Percentiles rank a stretch among this genome's conserved stretches.
These are phyloP conservation scores for Scartelaos histophorus DNA, from an alignment of 2,113 vertebrate genomes.

Conservation along the genomic window DNA sequence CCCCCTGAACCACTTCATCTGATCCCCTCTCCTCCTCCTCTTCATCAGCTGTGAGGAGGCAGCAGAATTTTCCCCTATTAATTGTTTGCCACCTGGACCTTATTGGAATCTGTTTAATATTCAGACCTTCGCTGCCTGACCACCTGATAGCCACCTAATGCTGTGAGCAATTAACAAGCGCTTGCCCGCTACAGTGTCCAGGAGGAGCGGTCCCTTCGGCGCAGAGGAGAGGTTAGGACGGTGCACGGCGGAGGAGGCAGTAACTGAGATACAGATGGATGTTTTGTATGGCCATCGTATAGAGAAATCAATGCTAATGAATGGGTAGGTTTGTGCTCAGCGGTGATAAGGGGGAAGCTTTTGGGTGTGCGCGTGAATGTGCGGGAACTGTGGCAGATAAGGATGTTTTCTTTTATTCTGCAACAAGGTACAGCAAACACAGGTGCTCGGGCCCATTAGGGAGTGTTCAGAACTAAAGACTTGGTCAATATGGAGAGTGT, in stretches of 20 bases:
- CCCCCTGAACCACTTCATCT: slow-evolving; percentile 46
- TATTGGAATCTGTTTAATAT: slow-evolving; percentile 59
- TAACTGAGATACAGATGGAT: slow-evolving; percentile 16
- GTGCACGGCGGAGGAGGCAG: slow-evolving; percentile 27
- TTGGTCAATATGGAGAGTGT: slow-evolving; percentile 43
- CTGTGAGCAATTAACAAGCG: slow-evolving; percentile 68
- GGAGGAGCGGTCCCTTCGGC: slow-evolving; percentile 38
- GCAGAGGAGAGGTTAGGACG: slow-evolving; percentile 22
- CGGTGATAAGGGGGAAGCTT: slow-evolving; percentile 51
- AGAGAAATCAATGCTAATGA: slow-evolving; percentile 72
- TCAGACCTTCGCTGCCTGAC: slow-evolving; percentile 53
- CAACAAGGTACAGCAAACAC: slow-evolving; percentile 44
- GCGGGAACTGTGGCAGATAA: slow-evolving; percentile 38
- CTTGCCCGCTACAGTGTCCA: slow-evolving; percentile 47
- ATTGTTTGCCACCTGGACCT: slow-evolving; percentile 60
- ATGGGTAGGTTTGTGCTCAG: slow-evolving; percentile 45
- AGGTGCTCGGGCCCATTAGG: slow-evolving; percentile 45
- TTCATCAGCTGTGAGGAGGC: slow-evolving; percentile 31
- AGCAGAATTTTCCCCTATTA: slow-evolving; percentile 43
- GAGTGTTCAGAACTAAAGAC: slow-evolving; percentile 44
- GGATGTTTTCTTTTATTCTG: slow-evolving; percentile 38
- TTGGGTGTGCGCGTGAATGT: slow-evolving; percentile 20
- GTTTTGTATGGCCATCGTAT: slow-evolving; percentile 44
- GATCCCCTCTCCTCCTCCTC: slow-evolving; percentile 26
- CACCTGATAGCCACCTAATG: slow-evolving; percentile 72